Percentiles rank a stretch among this genome's conserved stretches.
Evolutionary conservation across 1,140 invertebrate genomes (phyloP).

Genomic region (Intoshia linei): DNA sequence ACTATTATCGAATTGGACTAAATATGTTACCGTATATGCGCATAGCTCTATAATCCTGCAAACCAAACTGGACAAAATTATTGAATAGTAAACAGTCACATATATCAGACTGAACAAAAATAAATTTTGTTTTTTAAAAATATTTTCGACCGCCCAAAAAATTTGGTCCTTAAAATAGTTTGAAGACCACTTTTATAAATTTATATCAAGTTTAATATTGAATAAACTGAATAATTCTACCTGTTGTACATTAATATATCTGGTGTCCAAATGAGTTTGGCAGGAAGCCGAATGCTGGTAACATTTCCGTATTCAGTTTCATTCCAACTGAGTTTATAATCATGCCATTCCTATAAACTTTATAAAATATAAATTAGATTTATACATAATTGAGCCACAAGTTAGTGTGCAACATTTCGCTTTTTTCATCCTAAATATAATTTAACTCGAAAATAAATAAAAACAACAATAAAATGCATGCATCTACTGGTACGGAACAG

Average conservation of each 20-base stretch:
- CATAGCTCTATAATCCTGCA: too few species aligned
- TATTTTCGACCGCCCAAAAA: too few species aligned
- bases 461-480: not conserved
- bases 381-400: constrained; percentile 4
- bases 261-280: constrained; percentile 12
- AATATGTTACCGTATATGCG: too few species aligned
- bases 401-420: constrained; percentile 5
- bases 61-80: too few species aligned
- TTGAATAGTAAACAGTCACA: too few species aligned
- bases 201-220: too few species aligned
- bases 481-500: not conserved
- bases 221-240: constrained; percentile 5
- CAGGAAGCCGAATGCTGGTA: constrained; percentile 21
- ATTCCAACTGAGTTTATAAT: constrained; percentile 25
- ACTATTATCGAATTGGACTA: too few species aligned
- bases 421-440: constrained; percentile 3
- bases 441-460: not conserved
- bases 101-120: too few species aligned
- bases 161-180: too few species aligned
- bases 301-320: constrained; percentile 21
- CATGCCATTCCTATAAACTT: constrained; percentile 21
- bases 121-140: too few species aligned
- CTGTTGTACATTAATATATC: constrained; percentile 11
- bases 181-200: too few species aligned
- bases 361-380: not conserved